Percentiles rank a stretch among this genome's conserved stretches.
Evolutionary conservation across 2,113 vertebrate species (phyloP).

Genomic region (Sialia sialis): DNA sequence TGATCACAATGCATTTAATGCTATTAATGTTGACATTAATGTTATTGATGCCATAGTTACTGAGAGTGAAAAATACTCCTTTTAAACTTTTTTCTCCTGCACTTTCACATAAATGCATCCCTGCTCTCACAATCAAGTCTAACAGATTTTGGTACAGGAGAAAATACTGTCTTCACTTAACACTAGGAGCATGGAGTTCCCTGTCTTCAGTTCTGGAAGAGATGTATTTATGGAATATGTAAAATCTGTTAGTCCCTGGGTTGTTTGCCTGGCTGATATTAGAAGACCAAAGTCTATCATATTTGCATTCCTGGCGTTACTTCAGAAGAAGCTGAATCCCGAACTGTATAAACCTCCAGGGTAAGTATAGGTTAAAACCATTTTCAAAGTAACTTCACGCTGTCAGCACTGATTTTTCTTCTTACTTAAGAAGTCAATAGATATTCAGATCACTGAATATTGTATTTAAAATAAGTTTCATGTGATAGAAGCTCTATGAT

Average conservation of each 20-base stretch:
- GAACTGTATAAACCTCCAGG: not conserved
- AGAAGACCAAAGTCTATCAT: not conserved
- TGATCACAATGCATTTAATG: not conserved
- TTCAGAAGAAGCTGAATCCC: not conserved
- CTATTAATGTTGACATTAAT: not conserved
- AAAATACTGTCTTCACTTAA: not conserved
- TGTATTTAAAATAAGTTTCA: not conserved
- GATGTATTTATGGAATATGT: not conserved
- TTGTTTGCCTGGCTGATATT: not conserved
- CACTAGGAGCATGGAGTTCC: not conserved
- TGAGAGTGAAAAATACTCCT: not conserved
- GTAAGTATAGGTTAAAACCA: slow-evolving; percentile 13
- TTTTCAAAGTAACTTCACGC: not conserved
- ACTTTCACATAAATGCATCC: not conserved
- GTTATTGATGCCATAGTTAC: not conserved
- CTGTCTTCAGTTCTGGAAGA: not conserved
- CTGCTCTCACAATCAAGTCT: not conserved
- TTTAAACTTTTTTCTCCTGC: not conserved
- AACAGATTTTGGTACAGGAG: not conserved
- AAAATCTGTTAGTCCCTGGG: not conserved
- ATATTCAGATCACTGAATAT: not conserved
- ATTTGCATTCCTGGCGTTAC: not conserved
- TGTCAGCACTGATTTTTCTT: not conserved
- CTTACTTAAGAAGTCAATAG: not conserved
- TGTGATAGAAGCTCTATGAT: not conserved